Percentiles rank a stretch among this genome's conserved stretches.
phyloP scores from a whole-genome alignment of 2,113 vertebrate species.

The Hystrix brachyura region DNA sequence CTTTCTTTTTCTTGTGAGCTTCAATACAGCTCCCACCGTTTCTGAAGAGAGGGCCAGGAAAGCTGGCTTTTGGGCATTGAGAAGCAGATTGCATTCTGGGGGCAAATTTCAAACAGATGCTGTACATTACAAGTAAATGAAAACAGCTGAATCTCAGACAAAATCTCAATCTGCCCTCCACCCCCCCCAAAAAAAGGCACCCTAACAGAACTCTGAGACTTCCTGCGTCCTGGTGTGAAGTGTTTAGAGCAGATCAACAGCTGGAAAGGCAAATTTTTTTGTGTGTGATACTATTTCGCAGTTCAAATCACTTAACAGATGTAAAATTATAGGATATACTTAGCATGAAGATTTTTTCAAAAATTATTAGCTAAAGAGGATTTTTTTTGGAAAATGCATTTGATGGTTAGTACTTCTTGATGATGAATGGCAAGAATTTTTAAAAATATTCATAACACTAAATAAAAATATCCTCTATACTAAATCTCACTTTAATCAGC shows the following conservation, averaged over 20 bases:
- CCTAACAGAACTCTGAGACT: slow-evolving; percentile 72
- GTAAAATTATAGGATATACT: slow-evolving; percentile 83
- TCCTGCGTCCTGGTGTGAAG: slow-evolving; percentile 60
- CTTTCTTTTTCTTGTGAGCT: background rate
- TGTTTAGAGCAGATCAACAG: slow-evolving; percentile 80
- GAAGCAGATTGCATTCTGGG: slow-evolving; percentile 71
- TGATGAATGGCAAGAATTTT: slow-evolving; percentile 72
- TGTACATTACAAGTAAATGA: background rate
- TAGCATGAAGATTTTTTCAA: slow-evolving; percentile 72
- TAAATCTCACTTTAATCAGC: background rate
- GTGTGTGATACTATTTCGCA: slow-evolving; percentile 75
- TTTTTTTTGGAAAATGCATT: slow-evolving; percentile 78
- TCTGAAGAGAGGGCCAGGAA: slow-evolving; percentile 44
- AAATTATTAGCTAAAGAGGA: slow-evolving; percentile 82
- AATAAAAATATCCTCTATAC: slow-evolving; percentile 57
- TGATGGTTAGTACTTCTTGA: slow-evolving; percentile 71
- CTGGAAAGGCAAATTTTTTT: slow-evolving; percentile 83
- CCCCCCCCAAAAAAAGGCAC: background rate
- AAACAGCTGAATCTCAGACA: slow-evolving; percentile 80
- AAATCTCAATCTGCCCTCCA: slow-evolving; percentile 50
- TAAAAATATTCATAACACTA: slow-evolving; percentile 39
- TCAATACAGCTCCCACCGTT: slow-evolving; percentile 52
- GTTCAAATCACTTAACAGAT: slow-evolving; percentile 80
- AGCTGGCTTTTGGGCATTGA: slow-evolving; percentile 62
- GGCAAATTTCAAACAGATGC: slow-evolving; percentile 78